A percentile compares a stretch with the other conserved stretches of the same genome.
Conservation (phyloP, 2,113 vertebrate genomes). For the Rhea pennata region DNA sequence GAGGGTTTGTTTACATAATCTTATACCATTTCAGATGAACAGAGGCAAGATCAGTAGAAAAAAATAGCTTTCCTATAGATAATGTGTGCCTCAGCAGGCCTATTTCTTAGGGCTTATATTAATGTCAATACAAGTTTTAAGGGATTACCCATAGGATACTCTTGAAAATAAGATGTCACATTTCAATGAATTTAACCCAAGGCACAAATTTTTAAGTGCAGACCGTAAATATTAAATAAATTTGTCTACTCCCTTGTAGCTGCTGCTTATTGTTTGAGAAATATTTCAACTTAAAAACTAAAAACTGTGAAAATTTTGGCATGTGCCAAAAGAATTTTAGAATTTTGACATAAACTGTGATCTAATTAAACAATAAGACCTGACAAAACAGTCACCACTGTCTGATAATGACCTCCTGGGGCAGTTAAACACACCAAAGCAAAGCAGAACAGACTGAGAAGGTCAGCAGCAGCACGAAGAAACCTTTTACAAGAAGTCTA, state of each 20-base stretch:
- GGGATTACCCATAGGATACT: conserved; percentile 65
- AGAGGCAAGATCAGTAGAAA: conserved; percentile 41
- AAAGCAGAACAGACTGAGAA: conserved; percentile 76
- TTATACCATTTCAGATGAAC: conserved; percentile 32
- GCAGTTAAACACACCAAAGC: conserved; percentile 74
- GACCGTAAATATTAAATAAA: conserved; percentile 75
- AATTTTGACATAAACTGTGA: conserved; percentile 77
- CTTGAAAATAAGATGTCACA: conserved; percentile 73
- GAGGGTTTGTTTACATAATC: conserved; percentile 66
- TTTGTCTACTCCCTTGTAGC: conserved; percentile 67
- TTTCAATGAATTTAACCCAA: conserved; percentile 74
- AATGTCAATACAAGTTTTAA: conserved; percentile 72
- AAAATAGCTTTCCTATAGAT: conserved; percentile 54
- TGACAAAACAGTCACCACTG: conserved; percentile 80
- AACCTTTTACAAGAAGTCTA: conserved; percentile 27
- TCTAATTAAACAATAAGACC: conserved; percentile 84
- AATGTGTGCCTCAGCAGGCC: conserved; percentile 48
- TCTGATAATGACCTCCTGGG: conserved; percentile 79
- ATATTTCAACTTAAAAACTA: conserved; percentile 73
- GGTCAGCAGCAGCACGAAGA: conserved; percentile 68
- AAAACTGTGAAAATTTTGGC: conserved; percentile 80
- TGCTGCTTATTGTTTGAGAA: conserved; percentile 74
- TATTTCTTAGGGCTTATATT: conserved; percentile 73
- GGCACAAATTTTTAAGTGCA: conserved; percentile 68
- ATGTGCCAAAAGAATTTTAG: conserved; percentile 82